Evolutionary conservation across 2,888 invertebrate species (phyloP).

Genomic region (Patella depressa): DNA sequence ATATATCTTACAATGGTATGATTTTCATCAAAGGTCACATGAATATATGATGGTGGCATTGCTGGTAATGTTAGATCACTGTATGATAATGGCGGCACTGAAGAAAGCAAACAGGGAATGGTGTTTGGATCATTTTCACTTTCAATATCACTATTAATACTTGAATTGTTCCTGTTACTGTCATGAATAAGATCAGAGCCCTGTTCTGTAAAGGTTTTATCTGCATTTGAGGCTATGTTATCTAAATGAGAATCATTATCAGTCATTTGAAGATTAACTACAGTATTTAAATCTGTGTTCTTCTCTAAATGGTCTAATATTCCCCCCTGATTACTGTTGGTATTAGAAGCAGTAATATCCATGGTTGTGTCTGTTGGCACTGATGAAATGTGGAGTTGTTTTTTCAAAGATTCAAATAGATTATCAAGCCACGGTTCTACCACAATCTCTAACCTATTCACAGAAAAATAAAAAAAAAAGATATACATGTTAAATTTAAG

Average conservation of each 20-base stretch:
- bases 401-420: constrained; percentile 68
- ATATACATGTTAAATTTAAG: neutral
- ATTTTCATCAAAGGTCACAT: constrained; percentile 19
- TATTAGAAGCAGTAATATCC: neutral
- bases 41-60: constrained; percentile 52
- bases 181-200: neutral
- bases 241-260: constrained; percentile 12
- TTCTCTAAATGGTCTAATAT: neutral
- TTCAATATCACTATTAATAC: neutral
- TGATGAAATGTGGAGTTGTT: constrained; percentile 35
- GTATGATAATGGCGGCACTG: constrained; percentile 49
- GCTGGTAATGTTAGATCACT: constrained; percentile 55
- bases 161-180: too few relatives aligned
- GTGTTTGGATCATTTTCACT: neutral
- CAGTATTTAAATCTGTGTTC: neutral
- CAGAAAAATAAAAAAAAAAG: neutral
- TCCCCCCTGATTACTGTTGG: neutral
- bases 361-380: neutral
- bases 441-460: constrained; percentile 71
- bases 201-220: neutral
- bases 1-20: constrained; percentile 35
- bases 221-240: neutral
- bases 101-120: constrained; percentile 30
- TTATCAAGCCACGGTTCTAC: constrained; percentile 75
- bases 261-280: constrained; percentile 7